Conservation (phyloP, 2,113 vertebrate species). For the Chlorocebus sabaeus region DNA sequence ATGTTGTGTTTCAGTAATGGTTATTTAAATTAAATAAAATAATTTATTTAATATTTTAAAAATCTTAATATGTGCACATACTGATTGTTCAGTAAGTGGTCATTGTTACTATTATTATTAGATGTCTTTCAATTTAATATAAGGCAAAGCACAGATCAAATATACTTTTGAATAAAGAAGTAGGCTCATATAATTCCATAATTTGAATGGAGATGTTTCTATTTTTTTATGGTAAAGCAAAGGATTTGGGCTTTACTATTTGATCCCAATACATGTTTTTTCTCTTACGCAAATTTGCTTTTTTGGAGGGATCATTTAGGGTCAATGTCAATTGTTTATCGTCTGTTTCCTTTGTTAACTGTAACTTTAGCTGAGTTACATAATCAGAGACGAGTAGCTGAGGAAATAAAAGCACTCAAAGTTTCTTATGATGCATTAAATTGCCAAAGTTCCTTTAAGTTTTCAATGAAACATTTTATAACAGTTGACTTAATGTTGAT, state of each 20-base stretch:
- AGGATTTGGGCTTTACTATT: neutral
- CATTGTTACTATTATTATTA: neutral
- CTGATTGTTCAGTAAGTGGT: neutral
- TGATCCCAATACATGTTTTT: neutral
- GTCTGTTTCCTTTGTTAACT: neutral
- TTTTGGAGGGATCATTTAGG: neutral
- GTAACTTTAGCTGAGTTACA: neutral
- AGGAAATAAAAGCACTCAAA: neutral
- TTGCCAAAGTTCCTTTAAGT: neutral
- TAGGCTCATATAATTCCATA: neutral
- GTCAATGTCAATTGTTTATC: neutral
- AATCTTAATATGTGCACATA: neutral
- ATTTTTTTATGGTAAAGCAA: neutral
- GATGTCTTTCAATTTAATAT: neutral
- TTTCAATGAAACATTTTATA: neutral
- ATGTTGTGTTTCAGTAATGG: neutral
- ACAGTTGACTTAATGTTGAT: neutral
- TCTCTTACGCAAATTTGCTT: neutral
- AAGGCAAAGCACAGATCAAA: neutral
- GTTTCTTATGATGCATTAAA: neutral
- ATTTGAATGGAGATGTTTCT: neutral
- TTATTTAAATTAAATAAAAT: neutral
- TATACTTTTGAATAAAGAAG: neutral
- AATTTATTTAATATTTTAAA: neutral
- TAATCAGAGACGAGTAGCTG: neutral